These are phyloP conservation scores for Folsomia candida DNA, from an alignment of 2,888 invertebrate species.

Conservation along the genomic window DNA sequence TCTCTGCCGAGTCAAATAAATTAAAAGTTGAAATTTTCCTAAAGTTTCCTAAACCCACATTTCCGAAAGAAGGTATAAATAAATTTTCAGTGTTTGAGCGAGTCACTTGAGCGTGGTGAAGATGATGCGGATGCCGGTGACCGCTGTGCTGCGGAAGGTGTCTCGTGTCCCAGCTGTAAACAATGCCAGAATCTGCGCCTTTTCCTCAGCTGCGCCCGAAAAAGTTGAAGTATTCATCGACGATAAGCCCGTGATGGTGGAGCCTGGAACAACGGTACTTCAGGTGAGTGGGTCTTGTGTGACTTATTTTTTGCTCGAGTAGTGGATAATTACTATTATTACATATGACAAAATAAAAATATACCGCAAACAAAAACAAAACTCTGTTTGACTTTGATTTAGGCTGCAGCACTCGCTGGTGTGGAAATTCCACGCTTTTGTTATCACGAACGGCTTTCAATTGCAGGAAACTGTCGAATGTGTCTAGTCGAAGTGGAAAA, in stretches of 20 bases:
- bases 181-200: conserved; percentile 51
- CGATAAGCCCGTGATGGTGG: conserved; percentile 89
- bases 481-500: conserved; percentile 99
- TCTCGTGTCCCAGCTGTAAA: conserved; percentile 16
- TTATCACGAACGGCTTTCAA: conserved; percentile 96
- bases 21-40: neutral
- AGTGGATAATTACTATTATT: neutral
- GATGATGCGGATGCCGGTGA: conserved; percentile 48
- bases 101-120: neutral
- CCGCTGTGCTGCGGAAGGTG: conserved; percentile 35
- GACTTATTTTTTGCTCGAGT: too few relatives aligned
- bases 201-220: conserved; percentile 64
- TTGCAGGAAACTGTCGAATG: conserved; percentile 99
- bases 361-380: too few relatives aligned
- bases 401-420: conserved; percentile 93
- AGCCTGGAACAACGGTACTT: conserved; percentile 93
- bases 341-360: neutral
- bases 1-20: neutral
- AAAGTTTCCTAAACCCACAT: neutral
- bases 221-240: conserved; percentile 95
- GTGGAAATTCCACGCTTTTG: conserved; percentile 99
- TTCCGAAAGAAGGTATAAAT: too few relatives aligned
- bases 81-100: neutral
- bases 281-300: too few relatives aligned
- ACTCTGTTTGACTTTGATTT: conserved; percentile 43